These are phyloP conservation scores for Heterotilapia buettikoferi DNA, from an alignment of 2,113 vertebrate genomes.

Conservation along the genomic window DNA sequence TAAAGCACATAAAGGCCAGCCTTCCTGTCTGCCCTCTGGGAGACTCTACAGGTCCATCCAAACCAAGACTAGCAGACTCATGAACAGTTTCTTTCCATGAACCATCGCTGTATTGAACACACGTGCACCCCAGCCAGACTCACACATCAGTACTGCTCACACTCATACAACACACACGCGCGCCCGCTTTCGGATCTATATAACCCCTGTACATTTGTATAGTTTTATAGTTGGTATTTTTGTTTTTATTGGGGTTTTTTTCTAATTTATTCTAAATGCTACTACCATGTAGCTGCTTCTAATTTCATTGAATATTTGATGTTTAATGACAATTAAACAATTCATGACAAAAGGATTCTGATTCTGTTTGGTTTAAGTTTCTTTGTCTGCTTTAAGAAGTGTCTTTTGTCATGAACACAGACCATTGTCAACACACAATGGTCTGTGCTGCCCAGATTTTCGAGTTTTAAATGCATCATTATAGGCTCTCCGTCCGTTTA, in stretches of 20 bases:
- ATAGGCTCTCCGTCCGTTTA: neutral
- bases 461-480: neutral
- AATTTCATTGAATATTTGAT: neutral
- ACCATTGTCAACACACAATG: neutral
- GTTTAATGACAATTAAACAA: neutral
- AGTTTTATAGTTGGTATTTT: neutral
- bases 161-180: neutral
- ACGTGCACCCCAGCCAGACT: neutral
- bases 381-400: neutral
- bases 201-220: neutral
- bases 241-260: fast-evolving
- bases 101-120: neutral
- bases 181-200: fast-evolving
- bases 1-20: neutral
- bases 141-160: neutral
- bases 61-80: neutral
- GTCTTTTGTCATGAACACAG: neutral
- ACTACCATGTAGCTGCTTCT: neutral
- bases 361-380: neutral
- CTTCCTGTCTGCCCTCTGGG: neutral
- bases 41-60: neutral
- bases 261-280: neutral
- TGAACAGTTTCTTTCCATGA: neutral
- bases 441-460: neutral
- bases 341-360: neutral